Conservation (phyloP, 2,797 vertebrate genomes). For the Rhynchonycteris naso region DNA sequence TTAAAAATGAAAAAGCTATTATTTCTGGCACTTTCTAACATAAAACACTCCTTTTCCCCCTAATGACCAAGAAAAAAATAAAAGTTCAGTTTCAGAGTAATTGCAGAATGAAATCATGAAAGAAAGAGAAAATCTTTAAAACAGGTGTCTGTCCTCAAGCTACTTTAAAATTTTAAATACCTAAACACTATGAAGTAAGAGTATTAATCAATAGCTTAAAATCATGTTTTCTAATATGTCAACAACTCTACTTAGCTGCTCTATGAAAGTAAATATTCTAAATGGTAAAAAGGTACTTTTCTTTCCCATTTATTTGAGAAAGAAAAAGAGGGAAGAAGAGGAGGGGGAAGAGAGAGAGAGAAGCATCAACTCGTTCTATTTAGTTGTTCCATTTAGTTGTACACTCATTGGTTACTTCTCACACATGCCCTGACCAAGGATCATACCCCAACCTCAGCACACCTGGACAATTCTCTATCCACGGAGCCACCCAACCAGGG, state of each 20-base stretch:
- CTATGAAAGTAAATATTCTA: conserved; percentile 39
- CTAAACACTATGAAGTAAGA: not conserved
- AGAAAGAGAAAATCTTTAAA: conserved; percentile 39
- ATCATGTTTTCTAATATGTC: conserved; percentile 5
- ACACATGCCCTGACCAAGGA: no score
- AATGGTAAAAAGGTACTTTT: not conserved
- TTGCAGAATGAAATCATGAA: not conserved
- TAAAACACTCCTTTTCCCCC: not conserved
- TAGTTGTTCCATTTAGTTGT: no score
- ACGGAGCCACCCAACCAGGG: not conserved
- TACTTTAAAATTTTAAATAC: conserved; percentile 36
- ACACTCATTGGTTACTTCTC: no score
- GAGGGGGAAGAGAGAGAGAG: no score
- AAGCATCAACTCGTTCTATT: no score
- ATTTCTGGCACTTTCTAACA: not conserved
- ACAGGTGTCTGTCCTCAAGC: not conserved
- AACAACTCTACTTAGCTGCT: conserved; percentile 14
- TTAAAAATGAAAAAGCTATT: not conserved
- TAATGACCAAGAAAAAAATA: not conserved
- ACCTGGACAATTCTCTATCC: no score
- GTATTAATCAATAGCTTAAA: not conserved
- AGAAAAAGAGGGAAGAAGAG: no score
- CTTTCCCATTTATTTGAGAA: no score
- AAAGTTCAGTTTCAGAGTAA: conserved; percentile 7
- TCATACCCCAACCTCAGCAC: no score